A percentile compares a stretch with the other conserved stretches of the same genome.
Conservation (phyloP, 2,113 vertebrate genomes). For the Poecilia latipinna region DNA sequence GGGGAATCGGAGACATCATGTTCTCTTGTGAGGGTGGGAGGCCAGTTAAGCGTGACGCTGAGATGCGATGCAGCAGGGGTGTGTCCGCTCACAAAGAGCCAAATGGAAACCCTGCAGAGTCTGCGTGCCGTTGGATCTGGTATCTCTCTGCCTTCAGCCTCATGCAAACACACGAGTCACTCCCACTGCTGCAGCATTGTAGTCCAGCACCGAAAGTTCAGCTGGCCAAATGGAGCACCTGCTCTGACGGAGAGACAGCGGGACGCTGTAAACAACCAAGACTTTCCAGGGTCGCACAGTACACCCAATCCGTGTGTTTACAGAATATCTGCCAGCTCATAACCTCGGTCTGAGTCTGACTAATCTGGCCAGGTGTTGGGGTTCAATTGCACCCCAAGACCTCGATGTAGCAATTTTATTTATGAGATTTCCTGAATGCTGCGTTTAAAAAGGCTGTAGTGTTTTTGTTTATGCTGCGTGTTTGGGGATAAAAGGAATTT, state of each 20-base stretch:
- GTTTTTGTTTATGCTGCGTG: not conserved
- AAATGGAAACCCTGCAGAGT: constrained; percentile 46
- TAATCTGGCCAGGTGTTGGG: not conserved
- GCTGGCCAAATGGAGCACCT: constrained; percentile 66
- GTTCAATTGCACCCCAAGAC: not conserved
- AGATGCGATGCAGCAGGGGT: constrained; percentile 27
- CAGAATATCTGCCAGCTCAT: constrained; percentile 34
- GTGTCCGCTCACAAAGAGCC: constrained; percentile 36
- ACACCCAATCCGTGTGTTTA: constrained; percentile 20
- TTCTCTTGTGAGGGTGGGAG: constrained; percentile 31
- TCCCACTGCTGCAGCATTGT: constrained; percentile 18
- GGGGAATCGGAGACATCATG: constrained; percentile 46
- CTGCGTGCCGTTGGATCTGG: constrained; percentile 54
- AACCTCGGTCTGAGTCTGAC: constrained; percentile 12
- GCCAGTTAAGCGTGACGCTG: constrained; percentile 26
- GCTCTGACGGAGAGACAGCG: constrained; percentile 26
- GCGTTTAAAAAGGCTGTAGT: not conserved
- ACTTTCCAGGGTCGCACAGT: constrained; percentile 4
- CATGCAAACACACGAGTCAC: constrained; percentile 53
- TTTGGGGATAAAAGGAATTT: constrained; percentile 33
- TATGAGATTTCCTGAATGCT: constrained; percentile 8
- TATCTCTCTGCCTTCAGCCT: constrained; percentile 47
- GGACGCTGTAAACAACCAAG: not conserved
- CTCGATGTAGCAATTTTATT: not conserved
- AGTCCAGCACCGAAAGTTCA: constrained; percentile 32